phyloP scores from a whole-genome alignment of 2,888 invertebrate species.

The Charanyca ferruginea region DNA sequence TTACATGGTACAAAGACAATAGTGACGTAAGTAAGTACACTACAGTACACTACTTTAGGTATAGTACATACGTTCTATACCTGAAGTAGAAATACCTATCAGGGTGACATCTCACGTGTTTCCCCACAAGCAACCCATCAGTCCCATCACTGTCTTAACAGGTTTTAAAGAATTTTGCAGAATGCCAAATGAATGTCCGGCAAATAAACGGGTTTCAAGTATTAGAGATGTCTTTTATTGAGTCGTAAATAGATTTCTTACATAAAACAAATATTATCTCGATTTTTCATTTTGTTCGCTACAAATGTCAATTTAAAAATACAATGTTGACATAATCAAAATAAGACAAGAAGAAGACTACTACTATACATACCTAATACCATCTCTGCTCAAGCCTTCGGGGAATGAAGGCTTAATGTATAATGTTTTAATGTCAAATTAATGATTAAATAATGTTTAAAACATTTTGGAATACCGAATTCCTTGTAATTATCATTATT shows the following conservation, averaged over 20 bases:
- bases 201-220: constrained; percentile 23
- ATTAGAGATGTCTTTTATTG: constrained; percentile 8
- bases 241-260: constrained; percentile 4
- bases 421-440: not conserved
- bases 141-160: constrained; percentile 27
- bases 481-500: not conserved
- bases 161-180: constrained; percentile 39
- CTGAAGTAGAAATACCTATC: too few relatives aligned
- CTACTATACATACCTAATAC: too few relatives aligned
- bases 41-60: too few relatives aligned
- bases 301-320: not conserved
- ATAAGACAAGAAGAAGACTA: too few relatives aligned
- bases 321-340: not conserved
- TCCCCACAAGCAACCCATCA: not conserved
- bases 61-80: too few relatives aligned
- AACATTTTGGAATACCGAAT: constrained; percentile 3
- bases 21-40: too few relatives aligned
- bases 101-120: constrained; percentile 4
- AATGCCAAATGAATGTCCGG: constrained; percentile 23
- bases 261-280: not conserved
- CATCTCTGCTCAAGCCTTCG: not conserved
- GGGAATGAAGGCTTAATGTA: not conserved
- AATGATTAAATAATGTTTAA: not conserved
- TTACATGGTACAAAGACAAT: too few relatives aligned
- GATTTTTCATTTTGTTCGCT: not conserved